Evolutionary conservation across 2,797 vertebrate genomes (phyloP).

Genomic region (Oceanodroma leucorhoa): DNA sequence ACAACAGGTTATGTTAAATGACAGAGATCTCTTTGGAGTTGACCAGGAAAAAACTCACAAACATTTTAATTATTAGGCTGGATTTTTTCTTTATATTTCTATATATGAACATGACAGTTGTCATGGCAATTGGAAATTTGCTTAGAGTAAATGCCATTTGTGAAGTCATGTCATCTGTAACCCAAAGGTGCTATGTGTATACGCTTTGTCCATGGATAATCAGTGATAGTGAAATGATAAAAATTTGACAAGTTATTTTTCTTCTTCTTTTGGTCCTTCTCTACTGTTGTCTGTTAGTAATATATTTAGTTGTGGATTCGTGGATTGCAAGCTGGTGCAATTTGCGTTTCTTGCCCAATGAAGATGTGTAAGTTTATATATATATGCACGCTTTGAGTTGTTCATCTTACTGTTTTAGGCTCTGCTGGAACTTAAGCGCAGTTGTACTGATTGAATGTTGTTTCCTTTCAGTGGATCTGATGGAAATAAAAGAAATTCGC

Average conservation of each 20-base stretch:
- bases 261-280: not conserved
- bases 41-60: not conserved
- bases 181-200: not conserved
- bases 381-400: not conserved
- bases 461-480: slow-evolving; percentile 87
- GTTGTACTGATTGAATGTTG: not conserved
- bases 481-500: slow-evolving; percentile 92
- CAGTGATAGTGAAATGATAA: not conserved
- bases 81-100: not conserved
- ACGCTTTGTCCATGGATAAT: not conserved
- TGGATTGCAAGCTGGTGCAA: not conserved
- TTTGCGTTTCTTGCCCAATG: not conserved
- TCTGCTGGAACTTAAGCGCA: not conserved
- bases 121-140: not conserved
- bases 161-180: not conserved
- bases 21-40: not conserved
- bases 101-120: not conserved
- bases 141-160: not conserved
- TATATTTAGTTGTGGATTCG: not conserved
- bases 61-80: not conserved
- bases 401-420: not conserved
- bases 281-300: not conserved
- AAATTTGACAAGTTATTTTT: not conserved
- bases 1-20: not conserved
- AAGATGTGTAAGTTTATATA: not conserved